Conservation (phyloP, 2,797 vertebrate species). For the Enteromius unitaeniatus region DNA sequence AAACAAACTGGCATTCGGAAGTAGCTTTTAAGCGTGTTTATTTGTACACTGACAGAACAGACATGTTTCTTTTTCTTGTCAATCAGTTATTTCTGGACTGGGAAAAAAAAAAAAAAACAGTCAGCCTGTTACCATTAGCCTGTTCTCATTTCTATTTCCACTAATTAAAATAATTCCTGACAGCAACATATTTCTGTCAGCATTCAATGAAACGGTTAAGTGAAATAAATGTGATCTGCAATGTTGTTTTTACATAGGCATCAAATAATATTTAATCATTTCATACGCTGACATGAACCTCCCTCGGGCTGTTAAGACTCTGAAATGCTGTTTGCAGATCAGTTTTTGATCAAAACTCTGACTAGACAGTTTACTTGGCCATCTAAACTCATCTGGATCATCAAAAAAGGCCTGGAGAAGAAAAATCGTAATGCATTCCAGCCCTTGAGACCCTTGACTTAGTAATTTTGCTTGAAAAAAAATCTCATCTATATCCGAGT, state of each 20-base stretch:
- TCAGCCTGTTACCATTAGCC: not conserved
- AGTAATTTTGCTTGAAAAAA: conserved; percentile 3
- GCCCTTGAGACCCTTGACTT: conserved; percentile 17
- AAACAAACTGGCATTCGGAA: conserved; percentile 34
- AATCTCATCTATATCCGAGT: conserved; percentile 31
- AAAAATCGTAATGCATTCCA: conserved; percentile 26
- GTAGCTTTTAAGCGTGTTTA: conserved; percentile 21
- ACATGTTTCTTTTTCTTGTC: conserved; percentile 28
- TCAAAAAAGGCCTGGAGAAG: conserved; percentile 23
- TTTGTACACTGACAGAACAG: conserved; percentile 22
- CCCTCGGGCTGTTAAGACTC: not conserved
- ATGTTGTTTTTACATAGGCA: not conserved
- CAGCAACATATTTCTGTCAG: not conserved
- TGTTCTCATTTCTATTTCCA: not conserved
- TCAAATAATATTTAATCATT: conserved; percentile 6
- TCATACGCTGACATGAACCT: conserved; percentile 1
- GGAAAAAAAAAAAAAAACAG: too few species aligned
- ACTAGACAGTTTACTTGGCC: conserved; percentile 4
- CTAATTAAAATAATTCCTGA: not conserved
- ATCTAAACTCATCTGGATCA: conserved; percentile 21
- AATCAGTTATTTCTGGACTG: conserved; percentile 3
- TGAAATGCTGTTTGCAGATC: conserved; percentile 29
- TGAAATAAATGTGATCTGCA: not conserved
- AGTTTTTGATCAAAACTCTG: conserved; percentile 21
- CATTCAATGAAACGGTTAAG: not conserved